Evolutionary conservation across 2,797 vertebrate genomes (phyloP), one percentile per base, ranked within the genome.

Genomic region (Xenentodon cancila): DNA sequence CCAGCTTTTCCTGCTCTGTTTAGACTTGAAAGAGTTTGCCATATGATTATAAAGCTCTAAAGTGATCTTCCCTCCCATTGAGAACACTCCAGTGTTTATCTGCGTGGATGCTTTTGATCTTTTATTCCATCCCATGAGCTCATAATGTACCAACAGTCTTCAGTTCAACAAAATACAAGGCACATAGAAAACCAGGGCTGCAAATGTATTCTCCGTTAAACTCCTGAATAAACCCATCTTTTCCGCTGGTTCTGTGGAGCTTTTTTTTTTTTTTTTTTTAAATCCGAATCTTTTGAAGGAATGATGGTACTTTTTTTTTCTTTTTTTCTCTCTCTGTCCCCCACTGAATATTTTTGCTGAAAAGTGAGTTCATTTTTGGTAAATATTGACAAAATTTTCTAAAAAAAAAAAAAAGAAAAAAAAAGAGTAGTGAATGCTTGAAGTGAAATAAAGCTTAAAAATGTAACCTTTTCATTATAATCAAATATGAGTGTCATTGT

Each of bases 41-140:
- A 52, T 74, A 61, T 75, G 73, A 84, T 82, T 68, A 52, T 57
- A 75, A 77, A 45, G 52, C 79, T 49, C 53, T 25, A 66, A 67
- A 68, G 53, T 65, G 69, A 75, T 82, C 77, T 70, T 62, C 13
- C 68, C 40, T 68, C 59, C 71, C 64, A 64, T 68, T 21, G 65
- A 77, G 71, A 80, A 64, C 71, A 73, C 71, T 75, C 60, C 1
- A 71, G 72, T 75, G 73, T 85, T 81, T 78, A 79, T 88, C 73
- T 75, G 75, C 79, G 73, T 46, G 65, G 52, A 72, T 78, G 81
- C 73, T 34, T 87, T 85, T 84, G 77, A 89, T 84, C 81, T 82
- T 74, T 82, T 68, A 81, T 82, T 59, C 73, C 59, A 34, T 84
- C 71, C 74, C 76, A 68, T 79, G 73, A 84, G 79, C 70, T 83